phyloP scores from a whole-genome alignment of 1,140 invertebrate species.

The Drosophila parvula region DNA sequence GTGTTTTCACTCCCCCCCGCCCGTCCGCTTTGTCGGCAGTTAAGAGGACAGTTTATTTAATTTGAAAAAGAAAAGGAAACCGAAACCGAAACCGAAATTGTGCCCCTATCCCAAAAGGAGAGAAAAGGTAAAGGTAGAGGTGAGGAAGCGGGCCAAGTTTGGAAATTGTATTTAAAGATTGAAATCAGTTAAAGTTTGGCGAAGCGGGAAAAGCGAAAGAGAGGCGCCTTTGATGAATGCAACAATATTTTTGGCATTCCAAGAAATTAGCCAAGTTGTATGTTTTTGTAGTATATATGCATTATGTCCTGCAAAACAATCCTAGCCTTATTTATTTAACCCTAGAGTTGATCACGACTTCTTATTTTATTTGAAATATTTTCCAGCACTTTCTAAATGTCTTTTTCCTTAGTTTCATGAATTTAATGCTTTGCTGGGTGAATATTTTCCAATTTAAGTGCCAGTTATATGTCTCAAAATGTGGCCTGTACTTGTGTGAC shows the following conservation, averaged over 20 bases:
- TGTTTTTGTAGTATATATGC: too few species aligned
- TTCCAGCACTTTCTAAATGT: too few species aligned
- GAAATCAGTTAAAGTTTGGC: conserved; percentile 8
- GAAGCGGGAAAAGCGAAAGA: background rate
- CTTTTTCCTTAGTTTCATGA: background rate
- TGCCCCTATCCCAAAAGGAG: background rate
- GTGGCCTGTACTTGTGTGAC: conserved; percentile 2
- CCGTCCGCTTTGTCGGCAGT: conserved; percentile 37
- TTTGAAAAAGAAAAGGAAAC: conserved; percentile 50
- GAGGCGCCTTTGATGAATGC: too few species aligned
- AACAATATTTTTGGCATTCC: too few species aligned
- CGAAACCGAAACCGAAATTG: conserved; percentile 5
- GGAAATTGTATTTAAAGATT: conserved; percentile 59
- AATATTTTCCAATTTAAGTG: conserved; percentile 13
- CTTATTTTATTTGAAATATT: background rate
- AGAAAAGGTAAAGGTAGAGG: conserved; percentile 34
- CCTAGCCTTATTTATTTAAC: background rate
- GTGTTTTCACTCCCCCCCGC: conserved; percentile 64
- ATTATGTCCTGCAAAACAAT: too few species aligned
- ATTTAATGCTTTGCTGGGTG: background rate
- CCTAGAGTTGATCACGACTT: background rate
- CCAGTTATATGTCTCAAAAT: conserved; percentile 1
- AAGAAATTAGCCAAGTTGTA: too few species aligned
- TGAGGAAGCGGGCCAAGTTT: background rate
- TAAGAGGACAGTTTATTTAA: conserved; percentile 71